Conservation (phyloP, 2,888 invertebrate species). For the Blastobasis lacticolella region DNA sequence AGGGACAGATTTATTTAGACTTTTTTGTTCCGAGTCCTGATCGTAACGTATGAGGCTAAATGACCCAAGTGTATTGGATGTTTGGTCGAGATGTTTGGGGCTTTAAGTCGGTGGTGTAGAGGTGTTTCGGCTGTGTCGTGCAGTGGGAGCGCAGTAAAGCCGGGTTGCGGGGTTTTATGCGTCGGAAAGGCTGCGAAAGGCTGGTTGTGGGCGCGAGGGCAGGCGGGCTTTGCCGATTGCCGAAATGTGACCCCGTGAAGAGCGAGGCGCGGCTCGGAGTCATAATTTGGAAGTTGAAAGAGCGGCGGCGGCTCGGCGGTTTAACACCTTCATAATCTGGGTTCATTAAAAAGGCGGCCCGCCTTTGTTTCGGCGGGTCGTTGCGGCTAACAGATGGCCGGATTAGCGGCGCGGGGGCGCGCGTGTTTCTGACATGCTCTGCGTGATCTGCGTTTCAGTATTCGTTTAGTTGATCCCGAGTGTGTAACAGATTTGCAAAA, state of each 20-base stretch:
- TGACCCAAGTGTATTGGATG: constrained; percentile 43
- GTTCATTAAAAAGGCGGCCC: constrained; percentile 67
- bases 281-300: constrained; percentile 72
- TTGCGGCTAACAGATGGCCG: constrained; percentile 67
- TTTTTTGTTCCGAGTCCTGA: constrained; percentile 59
- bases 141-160: constrained; percentile 29
- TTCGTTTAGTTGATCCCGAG: not conserved
- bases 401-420: constrained; percentile 53
- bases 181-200: constrained; percentile 46
- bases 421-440: constrained; percentile 20
- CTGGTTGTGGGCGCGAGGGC: constrained; percentile 37
- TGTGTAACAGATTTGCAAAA: too few species aligned
- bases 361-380: constrained; percentile 71
- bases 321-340: constrained; percentile 74
- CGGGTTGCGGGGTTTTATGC: constrained; percentile 49
- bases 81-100: constrained; percentile 26
- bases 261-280: constrained; percentile 52
- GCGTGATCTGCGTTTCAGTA: not conserved
- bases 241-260: constrained; percentile 64
- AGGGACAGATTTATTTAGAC: constrained; percentile 62
- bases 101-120: constrained; percentile 43
- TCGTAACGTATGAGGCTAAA: constrained; percentile 67
- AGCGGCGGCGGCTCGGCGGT: constrained; percentile 51
- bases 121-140: constrained; percentile 31
- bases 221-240: constrained; percentile 51